phyloP scores from a whole-genome alignment of 2,113 vertebrate species.

The Hippocampus comes region DNA sequence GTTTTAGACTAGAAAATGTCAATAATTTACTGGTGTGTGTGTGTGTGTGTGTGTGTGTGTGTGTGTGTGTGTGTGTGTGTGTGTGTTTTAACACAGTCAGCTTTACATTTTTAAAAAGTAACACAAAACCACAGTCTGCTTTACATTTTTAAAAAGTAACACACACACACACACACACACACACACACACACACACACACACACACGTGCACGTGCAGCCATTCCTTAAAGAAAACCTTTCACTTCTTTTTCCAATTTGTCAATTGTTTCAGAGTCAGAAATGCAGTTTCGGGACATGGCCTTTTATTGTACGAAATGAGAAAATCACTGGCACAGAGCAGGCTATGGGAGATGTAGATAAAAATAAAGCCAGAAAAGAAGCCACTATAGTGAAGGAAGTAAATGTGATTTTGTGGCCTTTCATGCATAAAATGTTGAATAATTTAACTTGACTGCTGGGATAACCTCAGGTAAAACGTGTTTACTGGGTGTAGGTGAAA shows the following conservation, averaged over 20 bases:
- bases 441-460: neutral
- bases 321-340: constrained; percentile 27
- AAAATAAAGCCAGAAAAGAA: constrained; percentile 2
- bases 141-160: constrained; percentile 16
- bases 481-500: neutral
- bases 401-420: constrained; percentile 14
- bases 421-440: constrained; percentile 2
- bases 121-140: constrained; percentile 39
- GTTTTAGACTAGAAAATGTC: constrained; percentile 56
- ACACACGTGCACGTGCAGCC: constrained; percentile 8
- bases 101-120: constrained; percentile 70
- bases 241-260: constrained; percentile 45
- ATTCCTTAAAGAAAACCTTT: constrained; percentile 9
- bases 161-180: constrained; percentile 27
- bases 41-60: constrained; percentile 42
- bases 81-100: too few species aligned
- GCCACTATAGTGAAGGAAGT: constrained; percentile 5
- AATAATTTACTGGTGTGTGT: constrained; percentile 64
- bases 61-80: constrained; percentile 42
- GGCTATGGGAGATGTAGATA: constrained; percentile 25
- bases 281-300: constrained; percentile 60
- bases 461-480: neutral
- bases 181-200: neutral
- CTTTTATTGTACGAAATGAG: constrained; percentile 63
- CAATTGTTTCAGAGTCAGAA: constrained; percentile 55